phyloP scores from a whole-genome alignment of 1,140 invertebrate genomes.

The Rhagoletis zephyria region DNA sequence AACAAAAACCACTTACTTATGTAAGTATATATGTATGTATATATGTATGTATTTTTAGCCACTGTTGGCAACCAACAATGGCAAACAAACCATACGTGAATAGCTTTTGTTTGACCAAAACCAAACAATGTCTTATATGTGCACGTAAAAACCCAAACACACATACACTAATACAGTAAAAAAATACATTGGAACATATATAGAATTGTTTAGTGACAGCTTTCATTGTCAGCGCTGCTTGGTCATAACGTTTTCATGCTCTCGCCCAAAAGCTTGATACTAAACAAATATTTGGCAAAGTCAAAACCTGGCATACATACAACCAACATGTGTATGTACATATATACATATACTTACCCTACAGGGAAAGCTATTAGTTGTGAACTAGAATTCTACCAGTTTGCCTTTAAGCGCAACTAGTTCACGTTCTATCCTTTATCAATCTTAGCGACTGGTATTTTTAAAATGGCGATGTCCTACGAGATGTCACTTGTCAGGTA shows the following conservation, averaged over 20 bases:
- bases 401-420: too few relatives aligned
- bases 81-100: background rate
- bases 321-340: too few relatives aligned
- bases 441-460: too few relatives aligned
- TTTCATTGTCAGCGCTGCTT: constrained; percentile 4
- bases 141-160: background rate
- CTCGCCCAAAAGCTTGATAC: constrained; percentile 15
- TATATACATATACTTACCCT: too few relatives aligned
- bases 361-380: too few relatives aligned
- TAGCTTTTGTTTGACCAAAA: background rate
- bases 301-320: background rate
- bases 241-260: background rate
- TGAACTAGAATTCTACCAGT: too few relatives aligned
- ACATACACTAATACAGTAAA: background rate
- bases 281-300: constrained; percentile 48
- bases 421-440: too few relatives aligned
- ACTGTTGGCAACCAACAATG: background rate
- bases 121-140: background rate
- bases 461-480: too few relatives aligned
- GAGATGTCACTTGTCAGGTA: background rate
- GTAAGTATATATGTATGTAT: background rate
- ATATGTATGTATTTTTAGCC: background rate
- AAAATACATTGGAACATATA: background rate
- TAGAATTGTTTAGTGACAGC: background rate
- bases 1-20: background rate